Base-by-base conservation (phyloP, 2,888 invertebrate species). In the Cosmia pyralina region DNA sequence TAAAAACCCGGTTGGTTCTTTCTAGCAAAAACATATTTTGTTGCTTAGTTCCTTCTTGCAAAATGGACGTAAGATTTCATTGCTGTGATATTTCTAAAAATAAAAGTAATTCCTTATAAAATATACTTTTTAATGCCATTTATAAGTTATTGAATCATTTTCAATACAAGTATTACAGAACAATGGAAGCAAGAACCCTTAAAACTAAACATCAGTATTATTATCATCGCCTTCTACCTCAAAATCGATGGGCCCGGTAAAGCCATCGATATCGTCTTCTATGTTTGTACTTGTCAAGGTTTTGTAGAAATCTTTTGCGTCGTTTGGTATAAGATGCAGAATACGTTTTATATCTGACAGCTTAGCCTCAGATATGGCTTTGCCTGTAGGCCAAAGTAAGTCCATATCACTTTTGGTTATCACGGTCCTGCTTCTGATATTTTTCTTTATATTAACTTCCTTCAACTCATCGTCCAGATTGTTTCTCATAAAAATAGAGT, bases 281-380 rank as follows among this genome's bases (percentile, higher is more conserved):
- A 73, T 73, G 60, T 69, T 7, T 6, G 0, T 46, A 65, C 73
- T 66, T 65, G 17, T 53, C 41, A 65, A 7, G 66, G 60, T 69
- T 74, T 77, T 74, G 66, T 77, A 74, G 66, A 77, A 77, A 74
- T 69, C 66, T 65, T 73, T 53, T 74, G 77, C 73, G 62, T 77
- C 73, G 8, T 74, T 50, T 66, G 69, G 77, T 74, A 74, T 74
- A 4, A 77, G 66, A 44, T 74, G 69, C 74, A 77, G 52, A 69
- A 77, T 77, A 70, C 74, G 70, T 67, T 73, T 74, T 70, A 74
- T 67, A 77, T 77, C 70, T 66, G 63, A 19, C 7, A 69, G 60
- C 6, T 68, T 68, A 68, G 76, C 67, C 72, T 75, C 69, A 68
- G 76, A 69, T 34, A 75, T 77, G 57, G 77, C 69, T 74, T 77